Evolutionary conservation across 2,113 vertebrate species (phyloP).

Genomic region (Hippocampus abdominalis): DNA sequence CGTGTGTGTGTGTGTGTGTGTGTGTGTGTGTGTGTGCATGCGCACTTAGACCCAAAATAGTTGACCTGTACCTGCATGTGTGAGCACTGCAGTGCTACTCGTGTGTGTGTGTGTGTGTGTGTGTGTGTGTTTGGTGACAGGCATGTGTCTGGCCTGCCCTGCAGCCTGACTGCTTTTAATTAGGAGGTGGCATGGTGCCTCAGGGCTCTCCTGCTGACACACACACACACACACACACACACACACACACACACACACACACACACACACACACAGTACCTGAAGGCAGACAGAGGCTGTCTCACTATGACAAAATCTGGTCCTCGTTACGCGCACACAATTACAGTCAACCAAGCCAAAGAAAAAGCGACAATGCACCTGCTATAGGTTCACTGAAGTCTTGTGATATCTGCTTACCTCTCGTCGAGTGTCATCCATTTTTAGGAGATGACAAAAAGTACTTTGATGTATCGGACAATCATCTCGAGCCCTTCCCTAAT

Average conservation of each 20-base stretch:
- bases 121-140: conserved; percentile 71
- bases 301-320: conserved; percentile 69
- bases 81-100: conserved; percentile 16
- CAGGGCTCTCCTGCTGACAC: conserved; percentile 73
- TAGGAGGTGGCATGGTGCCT: conserved; percentile 79
- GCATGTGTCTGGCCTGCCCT: conserved; percentile 81
- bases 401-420: not conserved
- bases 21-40: not conserved
- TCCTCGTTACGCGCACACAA: conserved; percentile 60
- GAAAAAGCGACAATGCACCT: not conserved
- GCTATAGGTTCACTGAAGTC: not conserved
- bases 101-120: conserved; percentile 35
- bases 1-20: not conserved
- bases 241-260: conserved; percentile 34
- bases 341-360: not conserved
- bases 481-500: not conserved
- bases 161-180: conserved; percentile 82
- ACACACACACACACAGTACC: conserved; percentile 33
- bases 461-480: no score
- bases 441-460: no score
- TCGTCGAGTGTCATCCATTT: no score
- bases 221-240: conserved; percentile 47
- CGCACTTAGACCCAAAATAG: conserved; percentile 42
- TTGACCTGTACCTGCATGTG: conserved; percentile 52
- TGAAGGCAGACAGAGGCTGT: conserved; percentile 71